Evolutionary conservation across 2,797 vertebrate species (phyloP).

Genomic region (Falco naumanni): DNA sequence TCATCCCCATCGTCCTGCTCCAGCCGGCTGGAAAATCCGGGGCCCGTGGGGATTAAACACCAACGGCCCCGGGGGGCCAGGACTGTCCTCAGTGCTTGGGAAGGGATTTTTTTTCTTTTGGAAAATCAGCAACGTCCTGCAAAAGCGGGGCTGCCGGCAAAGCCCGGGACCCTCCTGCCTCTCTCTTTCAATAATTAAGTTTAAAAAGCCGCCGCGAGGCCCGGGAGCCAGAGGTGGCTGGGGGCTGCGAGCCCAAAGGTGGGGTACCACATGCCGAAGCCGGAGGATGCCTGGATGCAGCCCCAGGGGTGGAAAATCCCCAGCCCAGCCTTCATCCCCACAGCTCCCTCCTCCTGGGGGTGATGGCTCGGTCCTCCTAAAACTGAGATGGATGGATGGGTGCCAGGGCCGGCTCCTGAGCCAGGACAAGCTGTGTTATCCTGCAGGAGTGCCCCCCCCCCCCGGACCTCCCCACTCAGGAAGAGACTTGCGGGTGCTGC

Average conservation of each 20-base stretch:
- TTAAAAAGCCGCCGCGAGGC: background rate
- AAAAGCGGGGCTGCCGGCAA: background rate
- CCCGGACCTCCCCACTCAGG: rapidly evolving
- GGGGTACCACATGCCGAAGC: rapidly evolving
- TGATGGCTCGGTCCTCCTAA: background rate
- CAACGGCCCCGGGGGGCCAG: background rate
- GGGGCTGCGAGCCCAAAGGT: background rate
- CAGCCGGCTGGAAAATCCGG: background rate
- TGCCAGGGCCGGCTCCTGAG: background rate
- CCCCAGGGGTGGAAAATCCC: background rate
- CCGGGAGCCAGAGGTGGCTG: background rate
- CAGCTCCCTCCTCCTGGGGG: background rate
- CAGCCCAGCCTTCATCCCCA: background rate
- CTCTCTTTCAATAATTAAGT: background rate
- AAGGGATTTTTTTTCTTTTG: background rate
- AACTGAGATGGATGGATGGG: background rate
- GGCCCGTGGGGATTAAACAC: background rate
- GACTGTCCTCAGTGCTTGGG: rapidly evolving
- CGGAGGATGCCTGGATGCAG: background rate
- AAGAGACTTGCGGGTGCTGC: background rate
- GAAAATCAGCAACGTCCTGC: constrained; percentile 16
- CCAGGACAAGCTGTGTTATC: background rate
- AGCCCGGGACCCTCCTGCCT: background rate
- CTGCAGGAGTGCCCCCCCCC: no score
- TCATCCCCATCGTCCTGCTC: constrained; percentile 1